A percentile compares a stretch with the other conserved stretches of the same genome.
Conservation (phyloP, 2,113 vertebrate genomes). For the Lanius collurio region DNA sequence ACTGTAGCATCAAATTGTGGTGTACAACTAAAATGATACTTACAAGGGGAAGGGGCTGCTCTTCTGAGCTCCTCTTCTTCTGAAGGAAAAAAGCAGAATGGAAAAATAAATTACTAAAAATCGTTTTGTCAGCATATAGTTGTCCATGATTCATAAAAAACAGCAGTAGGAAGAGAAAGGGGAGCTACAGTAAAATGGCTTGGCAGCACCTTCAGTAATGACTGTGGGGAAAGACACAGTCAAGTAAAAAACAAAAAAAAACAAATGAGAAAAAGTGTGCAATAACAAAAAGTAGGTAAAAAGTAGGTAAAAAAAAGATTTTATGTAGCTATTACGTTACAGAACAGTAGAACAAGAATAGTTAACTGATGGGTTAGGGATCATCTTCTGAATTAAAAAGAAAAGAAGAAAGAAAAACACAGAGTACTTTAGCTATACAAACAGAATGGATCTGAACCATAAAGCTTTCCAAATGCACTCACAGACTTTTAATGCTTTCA, state of each 20-base stretch:
- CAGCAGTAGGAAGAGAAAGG: conserved; percentile 31
- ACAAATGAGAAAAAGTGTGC: background rate
- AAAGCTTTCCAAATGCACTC: background rate
- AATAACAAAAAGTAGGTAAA: background rate
- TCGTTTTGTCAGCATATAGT: conserved; percentile 13
- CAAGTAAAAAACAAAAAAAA: background rate
- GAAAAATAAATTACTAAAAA: conserved; percentile 66
- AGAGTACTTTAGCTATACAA: background rate
- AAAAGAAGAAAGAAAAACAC: background rate
- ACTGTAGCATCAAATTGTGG: background rate
- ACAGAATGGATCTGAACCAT: background rate
- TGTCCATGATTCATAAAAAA: conserved; percentile 44
- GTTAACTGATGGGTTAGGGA: background rate
- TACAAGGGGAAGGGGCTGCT: conserved; percentile 82
- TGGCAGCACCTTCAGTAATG: conserved; percentile 1
- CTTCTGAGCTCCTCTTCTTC: conserved; percentile 83
- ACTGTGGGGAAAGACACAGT: background rate
- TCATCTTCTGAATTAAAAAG: background rate
- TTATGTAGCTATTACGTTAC: background rate
- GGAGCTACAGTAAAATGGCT: conserved; percentile 9
- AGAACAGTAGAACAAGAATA: background rate
- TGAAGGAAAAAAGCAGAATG: conserved; percentile 70
- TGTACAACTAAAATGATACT: conserved; percentile 67
- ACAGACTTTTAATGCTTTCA: background rate
- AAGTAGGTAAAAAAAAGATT: background rate